These are phyloP conservation scores for Zygaena filipendulae DNA, from an alignment of 2,888 invertebrate species.

Conservation along the genomic window DNA sequence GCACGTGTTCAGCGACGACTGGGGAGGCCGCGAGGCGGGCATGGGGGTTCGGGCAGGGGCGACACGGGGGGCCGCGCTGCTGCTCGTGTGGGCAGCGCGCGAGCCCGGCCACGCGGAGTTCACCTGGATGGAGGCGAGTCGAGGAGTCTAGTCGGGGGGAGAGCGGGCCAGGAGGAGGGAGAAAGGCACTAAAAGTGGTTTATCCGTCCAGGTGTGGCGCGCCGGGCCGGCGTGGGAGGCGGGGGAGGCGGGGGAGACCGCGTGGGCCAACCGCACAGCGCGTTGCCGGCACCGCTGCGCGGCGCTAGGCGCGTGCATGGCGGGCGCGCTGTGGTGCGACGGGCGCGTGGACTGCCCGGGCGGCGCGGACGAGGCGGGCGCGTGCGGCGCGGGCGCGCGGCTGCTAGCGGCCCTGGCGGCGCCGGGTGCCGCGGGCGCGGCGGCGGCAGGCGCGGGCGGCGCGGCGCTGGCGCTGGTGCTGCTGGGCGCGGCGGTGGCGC, in stretches of 20 bases:
- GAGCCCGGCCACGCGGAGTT: conserved; percentile 83
- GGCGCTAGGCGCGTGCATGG: conserved; percentile 82
- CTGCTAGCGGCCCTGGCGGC: conserved; percentile 71
- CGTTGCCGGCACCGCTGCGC: conserved; percentile 64
- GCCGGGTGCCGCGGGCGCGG: conserved; percentile 67
- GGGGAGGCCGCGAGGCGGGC: conserved; percentile 57
- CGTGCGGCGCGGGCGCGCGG: conserved; percentile 33
- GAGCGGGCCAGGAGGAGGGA: conserved; percentile 71
- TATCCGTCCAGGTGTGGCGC: conserved; percentile 67
- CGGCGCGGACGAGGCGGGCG: conserved; percentile 74
- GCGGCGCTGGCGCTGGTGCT: conserved; percentile 36
- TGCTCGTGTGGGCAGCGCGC: conserved; percentile 86
- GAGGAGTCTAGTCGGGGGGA: too few species aligned
- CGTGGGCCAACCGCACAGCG: conserved; percentile 34
- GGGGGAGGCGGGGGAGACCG: conserved; percentile 33
- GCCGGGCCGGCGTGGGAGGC: conserved; percentile 72
- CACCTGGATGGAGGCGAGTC: conserved; percentile 77
- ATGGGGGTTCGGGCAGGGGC: conserved; percentile 72
- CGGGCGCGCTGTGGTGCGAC: conserved; percentile 67
- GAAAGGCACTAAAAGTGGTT: conserved; percentile 62
- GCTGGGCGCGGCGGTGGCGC: conserved; percentile 61
- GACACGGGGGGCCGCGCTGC: conserved; percentile 75
- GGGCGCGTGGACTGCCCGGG: conserved; percentile 70
- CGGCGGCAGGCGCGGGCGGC: conserved; percentile 57
- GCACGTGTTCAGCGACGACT: conserved; percentile 84